A percentile compares a stretch with the other conserved stretches of the same genome.
These are phyloP conservation scores for Anas bernieri DNA, from an alignment of 2,797 vertebrate species.

Conservation along the genomic window DNA sequence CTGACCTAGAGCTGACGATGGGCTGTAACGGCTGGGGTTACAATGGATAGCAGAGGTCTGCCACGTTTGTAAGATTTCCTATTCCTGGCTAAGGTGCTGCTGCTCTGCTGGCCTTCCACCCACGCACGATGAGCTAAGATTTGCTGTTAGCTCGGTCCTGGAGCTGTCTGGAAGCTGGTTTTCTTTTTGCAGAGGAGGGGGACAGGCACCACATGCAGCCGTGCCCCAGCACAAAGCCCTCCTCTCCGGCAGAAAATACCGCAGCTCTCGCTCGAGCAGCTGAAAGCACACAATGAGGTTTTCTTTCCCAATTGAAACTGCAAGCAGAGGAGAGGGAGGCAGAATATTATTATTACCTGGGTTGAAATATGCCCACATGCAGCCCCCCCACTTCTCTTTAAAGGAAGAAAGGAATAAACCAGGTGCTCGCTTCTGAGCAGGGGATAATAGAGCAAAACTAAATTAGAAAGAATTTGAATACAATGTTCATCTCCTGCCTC, in stretches of 20 bases:
- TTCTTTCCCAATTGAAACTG: not conserved
- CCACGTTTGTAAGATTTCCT: accelerated
- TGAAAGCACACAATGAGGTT: not conserved
- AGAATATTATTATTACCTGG: not conserved
- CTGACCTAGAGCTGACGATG: not conserved
- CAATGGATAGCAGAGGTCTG: not conserved
- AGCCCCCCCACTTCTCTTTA: not conserved
- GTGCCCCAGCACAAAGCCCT: not conserved
- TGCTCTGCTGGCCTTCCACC: not conserved
- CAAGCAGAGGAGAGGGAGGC: not conserved
- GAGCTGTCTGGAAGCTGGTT: not conserved
- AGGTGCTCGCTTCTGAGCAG: not conserved
- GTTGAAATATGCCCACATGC: not conserved
- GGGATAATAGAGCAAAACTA: not conserved
- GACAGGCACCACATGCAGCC: accelerated
- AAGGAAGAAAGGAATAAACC: not conserved
- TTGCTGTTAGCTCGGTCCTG: not conserved
- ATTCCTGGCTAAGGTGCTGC: not conserved
- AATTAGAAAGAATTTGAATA: not conserved
- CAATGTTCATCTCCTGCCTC: not conserved
- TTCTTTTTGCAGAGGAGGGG: not conserved
- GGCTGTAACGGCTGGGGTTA: accelerated
- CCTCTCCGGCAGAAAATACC: not conserved
- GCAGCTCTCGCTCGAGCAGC: not conserved
- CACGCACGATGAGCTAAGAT: not conserved